These are phyloP conservation scores for Laticauda colubrina DNA, from an alignment of 2,113 vertebrate genomes.

Conservation along the genomic window DNA sequence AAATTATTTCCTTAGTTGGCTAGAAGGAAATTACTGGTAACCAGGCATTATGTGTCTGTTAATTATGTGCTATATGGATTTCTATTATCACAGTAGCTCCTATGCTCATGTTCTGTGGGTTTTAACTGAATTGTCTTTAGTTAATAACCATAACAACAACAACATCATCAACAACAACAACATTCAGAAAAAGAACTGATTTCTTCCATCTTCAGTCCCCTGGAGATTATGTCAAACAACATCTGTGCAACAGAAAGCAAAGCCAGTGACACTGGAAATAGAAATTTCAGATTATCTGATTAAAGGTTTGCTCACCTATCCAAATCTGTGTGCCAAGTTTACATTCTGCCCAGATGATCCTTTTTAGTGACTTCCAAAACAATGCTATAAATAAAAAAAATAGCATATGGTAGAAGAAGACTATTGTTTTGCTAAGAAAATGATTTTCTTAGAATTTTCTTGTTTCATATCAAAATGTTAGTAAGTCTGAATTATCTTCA, in stretches of 20 bases:
- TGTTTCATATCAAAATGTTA: slow-evolving; percentile 81
- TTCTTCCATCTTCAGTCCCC: neutral
- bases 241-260: slow-evolving; percentile 12
- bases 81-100: slow-evolving; percentile 76
- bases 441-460: slow-evolving; percentile 66
- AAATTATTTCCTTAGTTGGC: slow-evolving; percentile 93
- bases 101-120: slow-evolving; percentile 69
- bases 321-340: slow-evolving; percentile 28
- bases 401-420: slow-evolving; percentile 66
- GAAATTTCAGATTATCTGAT: slow-evolving; percentile 24
- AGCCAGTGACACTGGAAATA: slow-evolving; percentile 21
- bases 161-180: slow-evolving; percentile 16
- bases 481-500: slow-evolving; percentile 77
- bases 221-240: slow-evolving; percentile 15
- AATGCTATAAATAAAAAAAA: slow-evolving; percentile 63
- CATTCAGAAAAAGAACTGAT: neutral
- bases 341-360: slow-evolving; percentile 47
- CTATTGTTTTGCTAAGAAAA: slow-evolving; percentile 50
- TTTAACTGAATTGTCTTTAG: slow-evolving; percentile 70
- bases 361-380: slow-evolving; percentile 61
- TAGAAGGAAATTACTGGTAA: slow-evolving; percentile 93
- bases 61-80: slow-evolving; percentile 80
- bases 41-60: slow-evolving; percentile 87
- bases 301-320: slow-evolving; percentile 46
- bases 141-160: slow-evolving; percentile 64